phyloP scores from a whole-genome alignment of 2,797 vertebrate genomes.

The Channa striata region DNA sequence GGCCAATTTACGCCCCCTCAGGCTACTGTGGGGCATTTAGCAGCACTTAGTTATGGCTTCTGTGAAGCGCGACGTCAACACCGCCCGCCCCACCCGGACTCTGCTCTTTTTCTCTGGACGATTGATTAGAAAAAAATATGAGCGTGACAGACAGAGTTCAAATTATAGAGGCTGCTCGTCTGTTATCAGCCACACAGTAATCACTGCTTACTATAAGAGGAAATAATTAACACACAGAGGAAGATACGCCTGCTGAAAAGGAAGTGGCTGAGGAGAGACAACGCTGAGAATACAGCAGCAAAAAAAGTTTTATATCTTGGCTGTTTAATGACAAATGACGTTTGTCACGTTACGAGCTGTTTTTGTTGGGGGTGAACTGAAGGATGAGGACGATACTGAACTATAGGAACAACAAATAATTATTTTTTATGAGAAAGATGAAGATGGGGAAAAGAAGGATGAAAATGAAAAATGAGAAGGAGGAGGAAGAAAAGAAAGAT shows the following conservation, averaged over 20 bases:
- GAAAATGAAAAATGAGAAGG: not conserved
- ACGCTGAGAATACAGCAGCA: not conserved
- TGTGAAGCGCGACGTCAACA: slow-evolving; percentile 1
- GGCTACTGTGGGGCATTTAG: slow-evolving; percentile 45
- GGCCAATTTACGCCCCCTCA: slow-evolving; percentile 60
- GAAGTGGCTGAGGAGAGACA: not conserved
- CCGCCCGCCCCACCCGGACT: not conserved
- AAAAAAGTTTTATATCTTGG: not conserved
- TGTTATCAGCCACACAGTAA: slow-evolving; percentile 9
- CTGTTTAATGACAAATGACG: not conserved
- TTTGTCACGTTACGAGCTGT: too few relatives aligned
- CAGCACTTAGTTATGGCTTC: slow-evolving; percentile 52
- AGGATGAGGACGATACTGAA: too few relatives aligned
- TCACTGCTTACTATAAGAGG: slow-evolving; percentile 1
- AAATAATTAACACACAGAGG: not conserved
- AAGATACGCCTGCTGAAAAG: fast-evolving
- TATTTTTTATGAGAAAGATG: too few relatives aligned
- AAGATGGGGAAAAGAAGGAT: not conserved
- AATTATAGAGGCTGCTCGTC: slow-evolving; percentile 19
- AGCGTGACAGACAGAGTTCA: slow-evolving; percentile 17
- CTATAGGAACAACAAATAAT: too few relatives aligned
- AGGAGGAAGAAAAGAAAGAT: not conserved
- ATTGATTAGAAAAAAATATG: slow-evolving; percentile 39
- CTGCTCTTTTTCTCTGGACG: slow-evolving; percentile 32
- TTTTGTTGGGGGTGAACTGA: too few relatives aligned